Base-by-base conservation (phyloP, 2,113 vertebrate species). In the Callocephalon fimbriatum region DNA sequence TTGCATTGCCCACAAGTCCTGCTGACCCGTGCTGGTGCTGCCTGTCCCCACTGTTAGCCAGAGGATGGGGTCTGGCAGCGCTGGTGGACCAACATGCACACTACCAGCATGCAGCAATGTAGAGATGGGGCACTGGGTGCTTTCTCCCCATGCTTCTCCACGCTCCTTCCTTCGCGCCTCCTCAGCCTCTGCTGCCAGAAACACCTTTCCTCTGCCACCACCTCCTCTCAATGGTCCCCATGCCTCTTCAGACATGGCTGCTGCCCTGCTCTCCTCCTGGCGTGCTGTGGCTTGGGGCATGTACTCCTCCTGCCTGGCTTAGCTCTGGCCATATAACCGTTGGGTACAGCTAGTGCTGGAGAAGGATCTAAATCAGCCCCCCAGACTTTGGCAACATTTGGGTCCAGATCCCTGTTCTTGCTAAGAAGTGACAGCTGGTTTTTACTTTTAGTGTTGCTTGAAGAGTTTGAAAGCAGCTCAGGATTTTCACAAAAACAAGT, bases 1-100 rank as follows among this genome's bases (percentile, higher is more conserved):
- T 15, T 31, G 54, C 0, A 0, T 7, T 19, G 19, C 47, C 35
- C 37, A 11, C 50, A 44, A 32, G 3, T 65, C n/a, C 40, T 42
- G 10, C 40, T 10, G 23, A 16, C 7, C 4, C 0, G 1, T 40
- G 42, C 38, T 12, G 20, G 26, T 35, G 58, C 62, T 72, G 85
- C 17, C 0, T 2, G 23, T 63, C 21, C 51, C 65, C 22, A 2
- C 14, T 0, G 0, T 3, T 40, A 78, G 37, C n/a, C 38, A 9
- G 31, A 29, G 29, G 10, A 47, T 1, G 0, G 32, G 23, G 3
- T 18, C 44, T 44, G 4, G 9, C 45, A 44, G 50, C 0, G 0
- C 32, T 2, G 0, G 9, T 7, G 48, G 38, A 8, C 13, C 0
- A 11, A 67, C 12, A 31, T 0, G 0, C 26, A 4, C 0, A 5